Conservation (phyloP, 2,113 vertebrate species). For the Baryphthengus martii region DNA sequence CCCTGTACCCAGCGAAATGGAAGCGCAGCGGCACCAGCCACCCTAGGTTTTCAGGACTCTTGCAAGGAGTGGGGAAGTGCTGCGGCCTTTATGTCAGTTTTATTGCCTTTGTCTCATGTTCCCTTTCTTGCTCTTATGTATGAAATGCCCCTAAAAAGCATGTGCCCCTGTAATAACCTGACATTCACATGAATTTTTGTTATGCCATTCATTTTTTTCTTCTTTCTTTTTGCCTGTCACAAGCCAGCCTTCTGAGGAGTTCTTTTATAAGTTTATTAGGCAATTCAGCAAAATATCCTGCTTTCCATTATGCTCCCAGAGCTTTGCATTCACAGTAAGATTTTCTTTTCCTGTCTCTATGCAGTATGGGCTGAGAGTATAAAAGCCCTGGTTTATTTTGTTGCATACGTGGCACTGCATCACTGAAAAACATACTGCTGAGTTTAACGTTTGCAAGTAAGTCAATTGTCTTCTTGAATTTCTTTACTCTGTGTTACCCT, state of each 20-base stretch:
- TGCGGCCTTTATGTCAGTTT: background rate
- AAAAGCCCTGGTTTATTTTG: background rate
- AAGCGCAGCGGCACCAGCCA: accelerated
- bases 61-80: background rate
- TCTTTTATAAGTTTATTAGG: background rate
- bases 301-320: background rate
- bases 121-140: background rate
- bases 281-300: background rate
- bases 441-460: background rate
- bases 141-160: background rate
- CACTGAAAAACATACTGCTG: background rate
- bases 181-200: background rate
- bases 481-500: background rate
- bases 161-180: background rate
- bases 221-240: background rate
- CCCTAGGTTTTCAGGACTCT: background rate
- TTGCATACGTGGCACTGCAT: background rate
- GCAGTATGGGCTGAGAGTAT: background rate
- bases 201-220: background rate
- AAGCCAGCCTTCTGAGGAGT: background rate
- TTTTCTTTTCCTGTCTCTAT: background rate
- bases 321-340: background rate
- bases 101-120: background rate
- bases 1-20: background rate
- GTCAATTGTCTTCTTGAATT: background rate